Base-by-base conservation (phyloP, 2,888 invertebrate genomes). In the Microdon myrmicae region DNA sequence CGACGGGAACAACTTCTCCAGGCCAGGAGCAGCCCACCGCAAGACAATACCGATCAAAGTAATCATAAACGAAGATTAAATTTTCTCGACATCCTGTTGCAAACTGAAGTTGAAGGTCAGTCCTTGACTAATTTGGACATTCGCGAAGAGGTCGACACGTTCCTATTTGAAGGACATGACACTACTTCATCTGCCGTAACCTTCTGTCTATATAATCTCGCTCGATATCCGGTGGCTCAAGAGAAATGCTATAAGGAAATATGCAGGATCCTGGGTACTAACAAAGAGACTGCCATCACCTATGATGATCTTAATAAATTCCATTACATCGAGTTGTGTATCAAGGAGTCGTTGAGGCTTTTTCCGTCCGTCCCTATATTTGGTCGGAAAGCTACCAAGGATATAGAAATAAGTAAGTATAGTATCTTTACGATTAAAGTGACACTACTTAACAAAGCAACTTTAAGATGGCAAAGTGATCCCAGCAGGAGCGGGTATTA, bases 111-210 rank as follows among this genome's bases (percentile, higher is more conserved):
- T 4, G 82, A 84, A 59, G 85, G 84, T 1, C 70, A 80, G 58
- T 81, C 80, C 16, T 75, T 88, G 35, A 80, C 82, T 2, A 82
- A 84, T 47, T 74, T 82, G 8, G 82, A 83, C 51, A 81, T 88
- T 7, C 77, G 84, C 49, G 85, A 86, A 71, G 86, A 88, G 79
- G 85, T 87, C 0, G 84, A 87, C 64, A 87, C 87, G 0, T 86
- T 87, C 69, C 84, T 87, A 83, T 87, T 87, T 75, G 87, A 84
- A 75, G 80, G 79, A 1, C 77, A 81, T 53, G 79, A 81, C 48
- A 81, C 82, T 2, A 80, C 79, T 8, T 74, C 80, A 2, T 73
- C 79, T 14, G 77, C 77, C 2, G 72, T 82, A 16, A 72, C 74
- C 34, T 82, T 81, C 75, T 67, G 76, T n/a, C 67, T 82, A 2